Percentiles rank a stretch among this genome's conserved stretches.
Conservation (phyloP, 2,797 vertebrate species). For the Glossophaga mutica region DNA sequence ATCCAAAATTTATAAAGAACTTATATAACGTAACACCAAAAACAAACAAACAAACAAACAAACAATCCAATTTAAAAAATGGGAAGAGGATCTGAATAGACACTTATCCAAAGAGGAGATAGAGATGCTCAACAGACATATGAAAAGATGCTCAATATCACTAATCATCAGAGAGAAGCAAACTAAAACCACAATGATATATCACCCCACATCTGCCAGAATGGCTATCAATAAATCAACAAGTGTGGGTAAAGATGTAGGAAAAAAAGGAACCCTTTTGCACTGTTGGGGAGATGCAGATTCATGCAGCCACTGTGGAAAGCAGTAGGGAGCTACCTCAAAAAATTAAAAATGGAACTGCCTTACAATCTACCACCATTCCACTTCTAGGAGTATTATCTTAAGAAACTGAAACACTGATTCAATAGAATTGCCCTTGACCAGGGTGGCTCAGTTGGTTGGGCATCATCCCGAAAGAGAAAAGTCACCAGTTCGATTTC, state of each 20-base stretch:
- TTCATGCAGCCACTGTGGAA: not conserved
- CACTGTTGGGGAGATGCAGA: not conserved
- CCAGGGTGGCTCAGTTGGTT: not conserved
- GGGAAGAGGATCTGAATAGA: not conserved
- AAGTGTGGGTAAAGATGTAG: not conserved
- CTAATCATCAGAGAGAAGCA: not conserved
- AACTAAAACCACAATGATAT: not conserved
- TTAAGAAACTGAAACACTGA: not conserved
- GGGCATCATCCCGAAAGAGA: not conserved
- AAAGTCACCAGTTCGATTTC: not conserved
- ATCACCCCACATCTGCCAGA: not conserved
- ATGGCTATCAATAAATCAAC: not conserved
- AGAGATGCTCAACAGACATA: not conserved
- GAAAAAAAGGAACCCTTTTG: not conserved
- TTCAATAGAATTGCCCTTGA: not conserved
- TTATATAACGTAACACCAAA: not conserved
- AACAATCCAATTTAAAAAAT: not conserved
- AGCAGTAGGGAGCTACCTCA: not conserved
- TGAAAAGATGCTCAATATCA: not conserved
- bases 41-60: not conserved
- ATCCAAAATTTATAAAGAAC: not conserved
- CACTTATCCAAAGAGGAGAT: not conserved
- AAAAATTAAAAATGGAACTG: not conserved
- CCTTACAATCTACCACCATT: not conserved
- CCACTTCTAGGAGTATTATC: not conserved